These are phyloP conservation scores for Sclerodermus sp. DNA, from an alignment of 2,888 invertebrate genomes.

Conservation along the genomic window DNA sequence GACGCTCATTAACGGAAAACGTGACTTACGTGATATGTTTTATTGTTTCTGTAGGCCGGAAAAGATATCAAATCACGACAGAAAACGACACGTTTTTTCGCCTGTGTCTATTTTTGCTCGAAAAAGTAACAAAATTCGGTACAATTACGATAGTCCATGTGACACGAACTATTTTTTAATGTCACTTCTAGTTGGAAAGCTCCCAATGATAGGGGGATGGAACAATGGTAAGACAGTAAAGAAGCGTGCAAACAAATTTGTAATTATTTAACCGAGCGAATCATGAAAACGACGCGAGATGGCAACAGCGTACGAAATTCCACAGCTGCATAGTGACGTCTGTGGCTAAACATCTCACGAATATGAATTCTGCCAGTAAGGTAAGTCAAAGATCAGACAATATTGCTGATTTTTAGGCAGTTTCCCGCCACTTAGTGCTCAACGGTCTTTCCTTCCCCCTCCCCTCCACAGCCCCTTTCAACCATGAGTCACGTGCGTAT, in stretches of 20 bases:
- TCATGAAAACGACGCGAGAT: conserved; percentile 25
- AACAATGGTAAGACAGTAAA: no score
- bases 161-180: neutral
- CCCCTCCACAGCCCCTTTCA: conserved; percentile 18
- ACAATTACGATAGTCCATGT: no score
- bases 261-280: conserved; percentile 20
- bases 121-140: no score
- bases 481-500: conserved; percentile 25
- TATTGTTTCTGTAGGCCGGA: no score
- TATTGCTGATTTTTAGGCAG: conserved; percentile 9
- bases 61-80: no score
- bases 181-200: neutral
- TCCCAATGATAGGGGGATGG: neutral
- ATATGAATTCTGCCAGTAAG: conserved; percentile 54
- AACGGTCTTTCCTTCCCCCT: conserved; percentile 19
- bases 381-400: conserved; percentile 33
- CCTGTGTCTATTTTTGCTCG: no score
- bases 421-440: conserved; percentile 29
- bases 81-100: no score
- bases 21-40: no score
- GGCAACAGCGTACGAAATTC: conserved; percentile 24
- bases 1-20: no score
- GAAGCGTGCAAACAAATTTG: neutral
- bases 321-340: conserved; percentile 63
- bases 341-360: conserved; percentile 43